phyloP scores from a whole-genome alignment of 2,113 vertebrate species.

The Pleuronectes platessa region DNA sequence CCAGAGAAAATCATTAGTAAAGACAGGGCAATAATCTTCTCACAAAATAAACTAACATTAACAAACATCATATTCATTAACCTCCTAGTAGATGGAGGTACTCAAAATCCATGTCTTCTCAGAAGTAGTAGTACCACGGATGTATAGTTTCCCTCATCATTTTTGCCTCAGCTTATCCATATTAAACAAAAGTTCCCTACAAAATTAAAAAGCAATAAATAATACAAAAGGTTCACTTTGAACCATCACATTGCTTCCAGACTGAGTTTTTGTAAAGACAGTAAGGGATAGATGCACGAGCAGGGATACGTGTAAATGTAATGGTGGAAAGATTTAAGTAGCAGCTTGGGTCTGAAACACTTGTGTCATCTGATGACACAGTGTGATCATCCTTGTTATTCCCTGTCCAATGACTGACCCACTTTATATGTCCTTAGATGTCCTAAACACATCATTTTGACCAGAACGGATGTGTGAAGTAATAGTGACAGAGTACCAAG shows the following conservation, averaged over 20 bases:
- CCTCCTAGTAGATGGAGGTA: too few species aligned
- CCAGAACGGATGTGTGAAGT: slow-evolving; percentile 29
- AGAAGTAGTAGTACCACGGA: too few species aligned
- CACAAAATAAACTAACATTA: too few species aligned
- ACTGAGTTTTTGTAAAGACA: not conserved
- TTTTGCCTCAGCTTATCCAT: too few species aligned
- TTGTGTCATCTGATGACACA: not conserved
- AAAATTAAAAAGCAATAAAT: not conserved
- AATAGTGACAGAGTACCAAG: slow-evolving; percentile 30
- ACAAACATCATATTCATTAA: too few species aligned
- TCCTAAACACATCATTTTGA: slow-evolving; percentile 31
- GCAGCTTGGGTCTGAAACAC: not conserved
- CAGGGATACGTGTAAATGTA: not conserved
- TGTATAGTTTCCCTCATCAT: too few species aligned
- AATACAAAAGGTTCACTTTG: not conserved
- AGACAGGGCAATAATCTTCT: too few species aligned
- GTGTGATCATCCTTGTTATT: slow-evolving; percentile 21
- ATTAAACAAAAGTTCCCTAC: not conserved
- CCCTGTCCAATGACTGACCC: slow-evolving; percentile 18
- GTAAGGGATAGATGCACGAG: not conserved
- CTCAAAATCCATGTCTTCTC: too few species aligned
- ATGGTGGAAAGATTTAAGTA: not conserved
- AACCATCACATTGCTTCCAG: not conserved
- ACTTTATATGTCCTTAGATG: slow-evolving; percentile 4
- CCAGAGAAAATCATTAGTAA: too few species aligned